These are phyloP conservation scores for Phalloptychus januarius DNA, from an alignment of 2,797 vertebrate genomes.

Conservation along the genomic window DNA sequence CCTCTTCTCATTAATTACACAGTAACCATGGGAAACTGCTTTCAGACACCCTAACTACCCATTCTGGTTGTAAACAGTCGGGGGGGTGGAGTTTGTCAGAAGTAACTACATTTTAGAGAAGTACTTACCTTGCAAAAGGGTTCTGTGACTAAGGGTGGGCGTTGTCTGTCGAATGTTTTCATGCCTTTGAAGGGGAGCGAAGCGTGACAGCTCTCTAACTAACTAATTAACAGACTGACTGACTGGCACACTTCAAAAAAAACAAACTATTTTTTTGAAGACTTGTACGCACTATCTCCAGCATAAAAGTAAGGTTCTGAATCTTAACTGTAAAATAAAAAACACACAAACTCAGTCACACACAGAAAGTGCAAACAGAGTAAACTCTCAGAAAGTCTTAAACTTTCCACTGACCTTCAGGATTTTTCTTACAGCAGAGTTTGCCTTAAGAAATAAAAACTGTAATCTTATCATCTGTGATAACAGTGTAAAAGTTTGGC, in stretches of 20 bases:
- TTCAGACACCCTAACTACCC: background rate
- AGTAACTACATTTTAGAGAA: background rate
- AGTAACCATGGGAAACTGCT: background rate
- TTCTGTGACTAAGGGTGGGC: background rate
- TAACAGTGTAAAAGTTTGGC: too few species aligned
- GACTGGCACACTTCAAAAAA: too few species aligned
- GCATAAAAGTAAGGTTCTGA: background rate
- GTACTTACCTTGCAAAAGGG: background rate
- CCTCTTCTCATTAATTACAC: conserved; percentile 6
- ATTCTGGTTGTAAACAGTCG: background rate
- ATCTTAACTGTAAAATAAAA: conserved; percentile 14
- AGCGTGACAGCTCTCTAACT: background rate
- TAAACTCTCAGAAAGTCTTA: too few species aligned
- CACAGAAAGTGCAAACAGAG: background rate
- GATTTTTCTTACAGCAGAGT: too few species aligned
- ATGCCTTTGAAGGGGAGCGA: background rate
- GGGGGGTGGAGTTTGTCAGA: too few species aligned
- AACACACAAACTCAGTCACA: conserved; percentile 24
- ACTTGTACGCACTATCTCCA: background rate
- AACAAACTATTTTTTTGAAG: too few species aligned
- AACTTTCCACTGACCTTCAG: too few species aligned
- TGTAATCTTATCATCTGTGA: too few species aligned
- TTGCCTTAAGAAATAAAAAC: too few species aligned
- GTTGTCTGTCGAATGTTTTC: background rate
- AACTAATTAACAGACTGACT: background rate